phyloP scores from a whole-genome alignment of 1,140 invertebrate species.

The Calephelis virginiensis region DNA sequence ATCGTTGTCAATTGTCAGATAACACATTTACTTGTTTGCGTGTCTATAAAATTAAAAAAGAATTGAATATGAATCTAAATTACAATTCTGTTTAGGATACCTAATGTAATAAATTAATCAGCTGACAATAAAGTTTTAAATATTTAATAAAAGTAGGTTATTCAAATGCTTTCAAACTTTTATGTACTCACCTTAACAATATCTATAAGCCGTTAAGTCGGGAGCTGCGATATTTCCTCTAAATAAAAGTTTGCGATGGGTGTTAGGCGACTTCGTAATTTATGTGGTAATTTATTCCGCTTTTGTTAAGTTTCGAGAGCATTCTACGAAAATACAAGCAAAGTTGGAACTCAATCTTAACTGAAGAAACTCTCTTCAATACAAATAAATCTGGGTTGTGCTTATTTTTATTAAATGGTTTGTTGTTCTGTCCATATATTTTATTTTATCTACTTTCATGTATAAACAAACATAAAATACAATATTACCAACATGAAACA shows the following conservation, averaged over 20 bases:
- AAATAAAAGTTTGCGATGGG: conserved; percentile 43
- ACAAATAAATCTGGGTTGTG: background rate
- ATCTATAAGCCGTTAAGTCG: conserved; percentile 8
- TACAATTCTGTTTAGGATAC: no score
- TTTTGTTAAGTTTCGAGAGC: conserved; percentile 42
- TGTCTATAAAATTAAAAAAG: no score
- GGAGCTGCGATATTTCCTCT: conserved; percentile 35
- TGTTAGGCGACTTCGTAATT: conserved; percentile 49
- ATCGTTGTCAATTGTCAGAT: no score
- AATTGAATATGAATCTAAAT: no score
- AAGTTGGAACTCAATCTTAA: conserved; percentile 33
- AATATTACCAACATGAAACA: no score
- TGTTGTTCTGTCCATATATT: background rate
- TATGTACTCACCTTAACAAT: background rate
- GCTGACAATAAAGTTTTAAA: no score
- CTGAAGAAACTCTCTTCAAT: conserved; percentile 19
- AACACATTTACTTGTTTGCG: no score
- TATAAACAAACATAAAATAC: no score
- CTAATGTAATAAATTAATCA: no score
- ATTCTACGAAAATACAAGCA: conserved; percentile 29
- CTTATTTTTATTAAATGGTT: conserved; percentile 1
- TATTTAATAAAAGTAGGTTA: background rate
- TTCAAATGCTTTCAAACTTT: background rate
- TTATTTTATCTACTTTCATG: no score
- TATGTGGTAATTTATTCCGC: conserved; percentile 35